These are phyloP conservation scores for Heliconius hermathena DNA, from an alignment of 1,140 invertebrate species.

Conservation along the genomic window DNA sequence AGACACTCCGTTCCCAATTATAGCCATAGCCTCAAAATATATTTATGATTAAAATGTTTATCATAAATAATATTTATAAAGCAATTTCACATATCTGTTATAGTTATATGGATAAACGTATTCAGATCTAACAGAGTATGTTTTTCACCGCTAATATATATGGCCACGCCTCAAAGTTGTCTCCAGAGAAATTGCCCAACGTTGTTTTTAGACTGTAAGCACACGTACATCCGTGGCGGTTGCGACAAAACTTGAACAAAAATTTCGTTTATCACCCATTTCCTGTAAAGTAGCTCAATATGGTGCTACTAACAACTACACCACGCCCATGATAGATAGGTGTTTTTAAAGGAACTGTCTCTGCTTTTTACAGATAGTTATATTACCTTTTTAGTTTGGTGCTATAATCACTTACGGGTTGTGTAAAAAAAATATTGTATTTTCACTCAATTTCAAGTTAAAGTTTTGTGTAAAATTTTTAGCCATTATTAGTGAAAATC, in stretches of 20 bases:
- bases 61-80: slow-evolving; percentile 14
- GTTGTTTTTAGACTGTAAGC: background rate
- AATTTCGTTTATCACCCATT: background rate
- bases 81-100: slow-evolving; percentile 19
- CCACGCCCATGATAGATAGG: background rate
- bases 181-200: slow-evolving; percentile 41
- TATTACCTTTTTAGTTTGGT: slow-evolving; percentile 1
- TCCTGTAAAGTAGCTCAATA: background rate
- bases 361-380: background rate
- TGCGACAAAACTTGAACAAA: background rate
- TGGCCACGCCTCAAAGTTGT: slow-evolving; percentile 45
- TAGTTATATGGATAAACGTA: background rate
- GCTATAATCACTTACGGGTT: background rate
- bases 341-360: background rate
- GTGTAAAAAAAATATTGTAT: too few relatives aligned
- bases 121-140: slow-evolving; percentile 19
- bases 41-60: too few relatives aligned
- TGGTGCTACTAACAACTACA: background rate
- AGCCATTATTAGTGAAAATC: too few relatives aligned
- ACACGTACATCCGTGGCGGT: background rate
- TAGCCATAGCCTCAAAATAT: too few relatives aligned
- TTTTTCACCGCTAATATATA: slow-evolving; percentile 43
- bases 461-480: too few relatives aligned
- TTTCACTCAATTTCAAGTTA: too few relatives aligned
- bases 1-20: too few relatives aligned